These are phyloP conservation scores for Andrena flavipes DNA, from an alignment of 2,888 invertebrate genomes.

Conservation along the genomic window DNA sequence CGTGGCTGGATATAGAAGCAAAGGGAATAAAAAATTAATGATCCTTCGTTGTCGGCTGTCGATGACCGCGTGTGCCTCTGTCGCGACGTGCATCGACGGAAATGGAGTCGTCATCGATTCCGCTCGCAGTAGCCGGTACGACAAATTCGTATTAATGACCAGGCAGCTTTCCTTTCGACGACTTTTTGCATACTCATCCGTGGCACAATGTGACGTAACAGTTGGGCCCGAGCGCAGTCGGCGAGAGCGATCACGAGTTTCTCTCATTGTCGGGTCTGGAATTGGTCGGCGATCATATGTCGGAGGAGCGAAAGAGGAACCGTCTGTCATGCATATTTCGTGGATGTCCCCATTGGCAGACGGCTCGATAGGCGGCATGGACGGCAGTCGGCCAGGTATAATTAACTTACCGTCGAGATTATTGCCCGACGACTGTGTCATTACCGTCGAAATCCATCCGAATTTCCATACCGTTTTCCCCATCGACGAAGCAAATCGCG, in stretches of 20 bases:
- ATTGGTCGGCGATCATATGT: slow-evolving; percentile 63
- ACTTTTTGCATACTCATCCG: slow-evolving; percentile 72
- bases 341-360: slow-evolving; percentile 2
- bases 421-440: slow-evolving; percentile 8
- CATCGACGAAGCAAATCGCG: background rate
- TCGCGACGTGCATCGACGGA: slow-evolving; percentile 58
- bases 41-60: slow-evolving; percentile 35
- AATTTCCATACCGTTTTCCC: slow-evolving; percentile 15
- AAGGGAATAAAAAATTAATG: slow-evolving; percentile 58
- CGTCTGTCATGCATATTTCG: slow-evolving; percentile 59
- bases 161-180: slow-evolving; percentile 72
- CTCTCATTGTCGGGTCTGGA: slow-evolving; percentile 74
- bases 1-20: background rate
- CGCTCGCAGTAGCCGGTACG: slow-evolving; percentile 62
- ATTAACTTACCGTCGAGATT: slow-evolving; percentile 41
- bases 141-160: slow-evolving; percentile 83
- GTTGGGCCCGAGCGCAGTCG: slow-evolving; percentile 68
- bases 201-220: slow-evolving; percentile 73
- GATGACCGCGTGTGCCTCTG: slow-evolving; percentile 26
- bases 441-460: background rate
- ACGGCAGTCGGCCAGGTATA: background rate
- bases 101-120: slow-evolving; percentile 80
- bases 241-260: slow-evolving; percentile 65
- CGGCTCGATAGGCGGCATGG: background rate
- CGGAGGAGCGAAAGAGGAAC: slow-evolving; percentile 16